Conservation (phyloP, 2,888 invertebrate species). For the Drosophila subquinaria region DNA sequence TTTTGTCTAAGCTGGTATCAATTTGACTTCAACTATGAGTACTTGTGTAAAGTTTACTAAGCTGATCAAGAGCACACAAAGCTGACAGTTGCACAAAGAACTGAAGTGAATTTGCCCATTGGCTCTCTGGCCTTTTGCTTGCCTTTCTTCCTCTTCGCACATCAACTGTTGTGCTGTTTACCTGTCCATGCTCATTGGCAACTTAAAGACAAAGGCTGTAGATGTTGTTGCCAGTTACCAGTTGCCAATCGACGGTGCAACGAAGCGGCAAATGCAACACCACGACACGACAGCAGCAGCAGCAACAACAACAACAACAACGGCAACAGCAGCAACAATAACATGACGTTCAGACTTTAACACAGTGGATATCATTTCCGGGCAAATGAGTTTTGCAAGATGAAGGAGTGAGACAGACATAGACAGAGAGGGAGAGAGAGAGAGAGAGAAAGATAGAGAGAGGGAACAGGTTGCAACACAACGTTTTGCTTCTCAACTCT, state of each 20-base stretch:
- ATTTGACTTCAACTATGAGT: slow-evolving; percentile 5
- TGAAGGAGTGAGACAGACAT: slow-evolving; percentile 9
- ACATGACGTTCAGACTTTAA: slow-evolving; percentile 65
- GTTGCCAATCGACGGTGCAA: slow-evolving; percentile 72
- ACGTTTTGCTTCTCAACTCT: slow-evolving; percentile 20
- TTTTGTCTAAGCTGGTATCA: background rate
- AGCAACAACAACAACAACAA: slow-evolving; percentile 35
- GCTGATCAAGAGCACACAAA: slow-evolving; percentile 27
- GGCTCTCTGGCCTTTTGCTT: slow-evolving; percentile 11
- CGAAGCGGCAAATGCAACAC: slow-evolving; percentile 80
- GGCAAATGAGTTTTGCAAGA: slow-evolving; percentile 72
- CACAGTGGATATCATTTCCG: slow-evolving; percentile 80
- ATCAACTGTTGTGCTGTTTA: slow-evolving; percentile 24
- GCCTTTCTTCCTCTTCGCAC: background rate
- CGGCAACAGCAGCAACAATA: slow-evolving; percentile 26
- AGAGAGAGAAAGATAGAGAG: background rate
- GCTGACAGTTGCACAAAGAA: slow-evolving; percentile 65
- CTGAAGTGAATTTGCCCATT: slow-evolving; percentile 11
- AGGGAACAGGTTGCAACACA: slow-evolving; percentile 39
- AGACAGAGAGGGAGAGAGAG: background rate
- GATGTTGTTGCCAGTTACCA: slow-evolving; percentile 54
- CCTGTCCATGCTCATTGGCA: slow-evolving; percentile 68
- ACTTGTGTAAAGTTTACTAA: slow-evolving; percentile 4
- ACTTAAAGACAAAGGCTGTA: slow-evolving; percentile 68
- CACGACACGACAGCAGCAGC: slow-evolving; percentile 60